Percentiles rank a stretch among this genome's conserved stretches.
Evolutionary conservation across 1,140 invertebrate species (phyloP).

Genomic region (Diuraphis noxia): DNA sequence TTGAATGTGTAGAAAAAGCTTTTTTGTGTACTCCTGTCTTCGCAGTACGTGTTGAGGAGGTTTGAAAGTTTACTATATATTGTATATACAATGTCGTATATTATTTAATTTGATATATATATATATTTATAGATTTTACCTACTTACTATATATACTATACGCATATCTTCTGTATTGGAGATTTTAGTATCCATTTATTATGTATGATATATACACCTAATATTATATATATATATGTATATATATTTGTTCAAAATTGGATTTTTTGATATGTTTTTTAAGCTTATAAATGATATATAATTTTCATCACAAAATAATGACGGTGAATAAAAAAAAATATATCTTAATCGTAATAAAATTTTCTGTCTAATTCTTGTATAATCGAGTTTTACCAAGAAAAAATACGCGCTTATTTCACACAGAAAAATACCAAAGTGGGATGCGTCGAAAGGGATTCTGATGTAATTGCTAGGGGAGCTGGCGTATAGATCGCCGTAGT

Average conservation of each 20-base stretch:
- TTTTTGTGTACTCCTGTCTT: background rate
- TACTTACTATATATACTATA: background rate
- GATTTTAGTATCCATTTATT: background rate
- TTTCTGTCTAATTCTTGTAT: background rate
- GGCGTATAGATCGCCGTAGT: background rate
- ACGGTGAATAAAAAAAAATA: background rate
- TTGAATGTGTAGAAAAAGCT: background rate
- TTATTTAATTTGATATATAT: background rate
- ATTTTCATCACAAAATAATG: background rate
- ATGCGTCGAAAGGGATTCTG: background rate
- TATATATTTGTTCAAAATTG: background rate
- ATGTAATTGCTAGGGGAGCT: background rate
- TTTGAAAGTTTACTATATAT: too few relatives aligned
- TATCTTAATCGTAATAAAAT: background rate
- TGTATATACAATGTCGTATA: too few relatives aligned
- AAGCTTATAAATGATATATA: background rate
- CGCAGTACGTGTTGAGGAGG: background rate
- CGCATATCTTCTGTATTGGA: background rate
- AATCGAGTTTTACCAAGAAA: background rate
- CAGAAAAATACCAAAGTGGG: background rate
- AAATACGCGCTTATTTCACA: background rate
- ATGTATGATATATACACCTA: background rate
- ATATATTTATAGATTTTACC: background rate
- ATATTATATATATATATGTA: too few relatives aligned
- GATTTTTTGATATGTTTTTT: background rate